Conservation (phyloP, 2,888 invertebrate genomes). For the Oscheius sp. region DNA sequence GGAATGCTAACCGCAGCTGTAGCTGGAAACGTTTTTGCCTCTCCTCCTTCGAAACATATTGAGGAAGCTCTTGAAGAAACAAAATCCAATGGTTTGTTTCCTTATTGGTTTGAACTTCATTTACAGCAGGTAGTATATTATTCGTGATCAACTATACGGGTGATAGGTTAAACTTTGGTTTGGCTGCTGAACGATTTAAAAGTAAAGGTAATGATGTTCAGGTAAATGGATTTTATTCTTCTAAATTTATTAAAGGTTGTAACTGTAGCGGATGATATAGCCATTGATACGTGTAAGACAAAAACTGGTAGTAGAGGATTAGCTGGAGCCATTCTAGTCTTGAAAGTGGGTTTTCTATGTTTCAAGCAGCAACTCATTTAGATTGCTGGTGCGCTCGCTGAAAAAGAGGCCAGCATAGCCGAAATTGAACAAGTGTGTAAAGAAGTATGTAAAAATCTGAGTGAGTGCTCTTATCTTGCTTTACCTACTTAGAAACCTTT, state of each 20-base stretch:
- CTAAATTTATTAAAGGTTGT: conserved; percentile 68
- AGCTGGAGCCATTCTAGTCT: conserved; percentile 75
- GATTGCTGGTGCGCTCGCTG: conserved; percentile 83
- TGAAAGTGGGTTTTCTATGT: conserved; percentile 67
- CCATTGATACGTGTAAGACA: conserved; percentile 72
- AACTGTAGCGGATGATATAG: conserved; percentile 80
- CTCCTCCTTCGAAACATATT: conserved; percentile 80
- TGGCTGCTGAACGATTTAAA: conserved; percentile 81
- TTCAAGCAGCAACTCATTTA: conserved; percentile 67
- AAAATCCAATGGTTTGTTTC: conserved; percentile 33
- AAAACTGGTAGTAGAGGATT: conserved; percentile 78
- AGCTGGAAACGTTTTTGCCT: conserved; percentile 81
- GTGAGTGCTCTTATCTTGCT: background rate
- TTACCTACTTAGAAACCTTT: conserved; percentile 77
- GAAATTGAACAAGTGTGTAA: conserved; percentile 73
- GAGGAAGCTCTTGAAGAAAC: conserved; percentile 75
- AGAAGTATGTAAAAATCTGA: conserved; percentile 50
- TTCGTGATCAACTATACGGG: conserved; percentile 83
- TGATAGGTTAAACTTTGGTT: conserved; percentile 83
- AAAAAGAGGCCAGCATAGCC: conserved; percentile 75
- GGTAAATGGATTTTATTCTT: background rate
- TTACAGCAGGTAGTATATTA: conserved; percentile 77
- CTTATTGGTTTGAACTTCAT: background rate
- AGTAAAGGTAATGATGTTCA: conserved; percentile 63
- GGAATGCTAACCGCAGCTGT: conserved; percentile 84